phyloP scores from a whole-genome alignment of 2,113 vertebrate species.

The Blennius ocellaris region DNA sequence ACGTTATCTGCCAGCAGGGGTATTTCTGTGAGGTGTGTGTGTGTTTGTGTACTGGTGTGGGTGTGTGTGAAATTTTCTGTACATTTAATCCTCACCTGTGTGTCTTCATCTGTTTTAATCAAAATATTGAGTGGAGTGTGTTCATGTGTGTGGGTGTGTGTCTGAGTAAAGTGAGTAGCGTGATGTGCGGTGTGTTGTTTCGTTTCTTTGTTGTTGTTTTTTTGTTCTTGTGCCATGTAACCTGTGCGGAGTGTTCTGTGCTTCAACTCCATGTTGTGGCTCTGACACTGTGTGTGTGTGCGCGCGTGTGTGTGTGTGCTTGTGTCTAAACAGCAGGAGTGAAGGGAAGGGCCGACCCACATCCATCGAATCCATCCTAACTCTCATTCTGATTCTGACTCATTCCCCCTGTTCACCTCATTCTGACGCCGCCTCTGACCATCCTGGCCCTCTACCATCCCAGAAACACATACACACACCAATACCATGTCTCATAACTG shows the following conservation, averaged over 20 bases:
- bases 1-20: constrained; percentile 58
- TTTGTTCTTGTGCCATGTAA: constrained; percentile 34
- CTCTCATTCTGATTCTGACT: constrained; percentile 56
- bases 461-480: constrained; percentile 60
- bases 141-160: constrained; percentile 23
- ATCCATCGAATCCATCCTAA: constrained; percentile 64
- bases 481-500: constrained; percentile 15
- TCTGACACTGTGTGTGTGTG: constrained; percentile 52
- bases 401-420: constrained; percentile 56
- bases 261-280: constrained; percentile 63
- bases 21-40: constrained; percentile 49
- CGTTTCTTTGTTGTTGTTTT: too few relatives aligned
- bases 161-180: background rate
- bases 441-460: constrained; percentile 69
- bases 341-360: constrained; percentile 74
- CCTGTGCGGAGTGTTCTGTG: constrained; percentile 54
- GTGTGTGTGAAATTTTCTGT: constrained; percentile 31
- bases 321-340: constrained; percentile 65
- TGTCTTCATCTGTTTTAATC: constrained; percentile 45
- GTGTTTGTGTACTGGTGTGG: constrained; percentile 41
- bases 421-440: constrained; percentile 54
- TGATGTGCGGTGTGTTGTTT: constrained; percentile 40
- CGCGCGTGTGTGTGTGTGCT: constrained; percentile 33
- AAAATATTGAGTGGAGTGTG: constrained; percentile 25
- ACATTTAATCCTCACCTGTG: constrained; percentile 38